phyloP scores from a whole-genome alignment of 2,797 vertebrate species.

The Mormyrops attenuatus region DNA sequence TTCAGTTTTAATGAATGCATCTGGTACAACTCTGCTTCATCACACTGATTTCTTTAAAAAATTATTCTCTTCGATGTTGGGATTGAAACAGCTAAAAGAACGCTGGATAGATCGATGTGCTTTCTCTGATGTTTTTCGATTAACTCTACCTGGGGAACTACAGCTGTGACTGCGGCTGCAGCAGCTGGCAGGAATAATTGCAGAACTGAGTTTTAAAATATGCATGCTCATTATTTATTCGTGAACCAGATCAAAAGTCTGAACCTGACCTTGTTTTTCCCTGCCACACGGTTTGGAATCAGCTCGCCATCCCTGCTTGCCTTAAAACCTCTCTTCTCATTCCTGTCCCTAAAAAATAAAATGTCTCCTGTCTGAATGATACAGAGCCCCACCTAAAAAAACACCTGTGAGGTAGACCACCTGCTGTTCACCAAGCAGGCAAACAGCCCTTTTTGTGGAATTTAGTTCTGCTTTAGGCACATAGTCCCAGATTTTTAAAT shows the following conservation, averaged over 20 bases:
- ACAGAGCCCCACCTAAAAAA: neutral
- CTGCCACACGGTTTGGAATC: neutral
- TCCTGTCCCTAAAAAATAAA: neutral
- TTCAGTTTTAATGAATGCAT: neutral
- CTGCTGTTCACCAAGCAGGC: neutral
- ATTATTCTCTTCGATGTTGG: neutral
- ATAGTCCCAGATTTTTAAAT: neutral
- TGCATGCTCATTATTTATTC: neutral
- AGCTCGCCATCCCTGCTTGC: neutral
- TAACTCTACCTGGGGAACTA: neutral
- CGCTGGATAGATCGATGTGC: neutral
- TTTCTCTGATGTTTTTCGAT: neutral
- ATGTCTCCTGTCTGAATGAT: neutral
- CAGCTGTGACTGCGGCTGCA: neutral
- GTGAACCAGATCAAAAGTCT: neutral
- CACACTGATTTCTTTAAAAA: neutral
- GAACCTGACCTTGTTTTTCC: neutral
- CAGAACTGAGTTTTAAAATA: neutral
- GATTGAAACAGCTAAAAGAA: neutral
- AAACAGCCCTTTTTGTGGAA: neutral
- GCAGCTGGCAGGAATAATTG: neutral
- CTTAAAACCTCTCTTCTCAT: neutral
- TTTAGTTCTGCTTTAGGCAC: neutral
- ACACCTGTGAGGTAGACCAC: neutral
- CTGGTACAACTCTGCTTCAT: neutral